A percentile compares a stretch with the other conserved stretches of the same genome.
Conservation (phyloP, 1,140 invertebrate genomes). For the Hyphantria cunea region DNA sequence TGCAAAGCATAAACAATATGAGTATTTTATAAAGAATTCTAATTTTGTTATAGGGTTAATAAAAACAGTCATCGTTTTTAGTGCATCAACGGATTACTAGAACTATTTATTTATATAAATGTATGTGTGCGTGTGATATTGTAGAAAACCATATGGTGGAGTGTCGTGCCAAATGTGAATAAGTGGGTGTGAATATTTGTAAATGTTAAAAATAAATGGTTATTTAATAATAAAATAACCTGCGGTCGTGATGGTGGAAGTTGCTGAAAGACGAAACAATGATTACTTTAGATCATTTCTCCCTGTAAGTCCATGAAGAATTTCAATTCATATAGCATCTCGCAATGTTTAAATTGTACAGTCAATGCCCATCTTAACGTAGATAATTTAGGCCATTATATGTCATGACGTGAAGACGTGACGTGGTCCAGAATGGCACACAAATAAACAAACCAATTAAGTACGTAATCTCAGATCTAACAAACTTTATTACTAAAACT, state of each 20-base stretch:
- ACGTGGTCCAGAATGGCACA: too few relatives aligned
- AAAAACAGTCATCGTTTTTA: not conserved
- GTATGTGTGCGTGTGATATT: slow-evolving; percentile 21
- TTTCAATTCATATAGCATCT: not conserved
- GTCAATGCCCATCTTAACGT: too few relatives aligned
- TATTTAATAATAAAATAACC: slow-evolving; percentile 38
- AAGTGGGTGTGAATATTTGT: slow-evolving; percentile 49
- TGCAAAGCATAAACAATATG: not conserved
- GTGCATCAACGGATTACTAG: slow-evolving; percentile 8
- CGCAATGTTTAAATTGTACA: not conserved
- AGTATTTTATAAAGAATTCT: not conserved
- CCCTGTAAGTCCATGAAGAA: slow-evolving; percentile 68
- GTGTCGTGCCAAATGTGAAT: slow-evolving; percentile 11
- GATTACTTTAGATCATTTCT: slow-evolving; percentile 68
- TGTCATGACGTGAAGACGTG: too few relatives aligned
- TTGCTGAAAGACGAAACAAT: slow-evolving; percentile 54
- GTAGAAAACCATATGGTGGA: slow-evolving; percentile 15
- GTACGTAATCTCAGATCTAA: too few relatives aligned
- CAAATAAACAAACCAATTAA: too few relatives aligned
- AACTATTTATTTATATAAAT: slow-evolving; percentile 4
- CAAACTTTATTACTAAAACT: too few relatives aligned
- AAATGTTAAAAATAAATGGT: slow-evolving; percentile 53
- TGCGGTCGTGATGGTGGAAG: slow-evolving; percentile 61
- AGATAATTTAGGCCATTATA: too few relatives aligned
- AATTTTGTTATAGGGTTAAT: too few relatives aligned